phyloP scores from a whole-genome alignment of 2,888 invertebrate species.

The Buathra laborator region DNA sequence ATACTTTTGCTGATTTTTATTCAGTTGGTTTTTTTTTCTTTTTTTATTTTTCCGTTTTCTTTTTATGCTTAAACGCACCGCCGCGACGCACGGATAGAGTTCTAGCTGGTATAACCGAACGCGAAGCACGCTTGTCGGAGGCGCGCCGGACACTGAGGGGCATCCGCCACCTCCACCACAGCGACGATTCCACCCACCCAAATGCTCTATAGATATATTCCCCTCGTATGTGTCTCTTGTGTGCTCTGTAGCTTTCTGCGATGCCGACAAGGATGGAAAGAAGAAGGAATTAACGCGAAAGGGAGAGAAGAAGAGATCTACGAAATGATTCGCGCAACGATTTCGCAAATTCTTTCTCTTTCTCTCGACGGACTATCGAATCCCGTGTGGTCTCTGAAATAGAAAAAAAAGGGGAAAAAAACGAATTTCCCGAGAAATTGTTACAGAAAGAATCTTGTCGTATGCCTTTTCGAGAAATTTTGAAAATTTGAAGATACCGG shows the following conservation, averaged over 20 bases:
- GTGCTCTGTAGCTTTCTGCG: slow-evolving; percentile 73
- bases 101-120: slow-evolving; percentile 62
- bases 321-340: slow-evolving; percentile 35
- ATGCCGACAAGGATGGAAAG: slow-evolving; percentile 35
- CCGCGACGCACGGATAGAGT: slow-evolving; percentile 58
- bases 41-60: slow-evolving; percentile 2
- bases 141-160: slow-evolving; percentile 85
- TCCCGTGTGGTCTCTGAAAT: too few species aligned
- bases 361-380: background rate
- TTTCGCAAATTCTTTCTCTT: slow-evolving; percentile 44
- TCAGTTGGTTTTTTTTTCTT: slow-evolving; percentile 7
- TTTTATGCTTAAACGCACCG: slow-evolving; percentile 53
- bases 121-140: slow-evolving; percentile 85
- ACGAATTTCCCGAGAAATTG: background rate
- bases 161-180: slow-evolving; percentile 83
- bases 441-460: background rate
- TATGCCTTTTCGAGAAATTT: background rate
- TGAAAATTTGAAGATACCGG: background rate
- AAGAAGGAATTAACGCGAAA: slow-evolving; percentile 48
- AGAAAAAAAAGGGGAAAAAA: too few species aligned
- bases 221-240: slow-evolving; percentile 61
- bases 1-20: background rate
- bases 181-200: slow-evolving; percentile 80
- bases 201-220: slow-evolving; percentile 77
- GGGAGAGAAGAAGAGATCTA: slow-evolving; percentile 42